These are phyloP conservation scores for Rutpela maculata DNA, from an alignment of 2,888 invertebrate genomes.

Conservation along the genomic window DNA sequence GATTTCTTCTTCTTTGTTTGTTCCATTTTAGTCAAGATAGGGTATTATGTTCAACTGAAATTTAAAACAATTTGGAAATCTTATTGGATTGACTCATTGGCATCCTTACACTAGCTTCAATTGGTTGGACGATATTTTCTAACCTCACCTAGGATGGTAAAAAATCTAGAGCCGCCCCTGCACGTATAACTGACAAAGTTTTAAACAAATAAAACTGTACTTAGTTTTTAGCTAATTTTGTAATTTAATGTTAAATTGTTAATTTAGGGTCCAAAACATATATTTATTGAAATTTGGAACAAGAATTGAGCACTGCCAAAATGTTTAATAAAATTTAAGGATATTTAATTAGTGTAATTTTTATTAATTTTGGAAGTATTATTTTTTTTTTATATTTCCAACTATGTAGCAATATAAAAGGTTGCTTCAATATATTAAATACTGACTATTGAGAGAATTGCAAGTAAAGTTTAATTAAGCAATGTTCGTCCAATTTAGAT, in stretches of 20 bases:
- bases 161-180: no score
- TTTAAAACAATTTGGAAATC: no score
- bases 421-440: not conserved
- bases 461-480: conserved; percentile 38
- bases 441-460: conserved; percentile 18
- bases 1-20: no score
- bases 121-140: no score
- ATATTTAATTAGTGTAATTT: not conserved
- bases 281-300: not conserved
- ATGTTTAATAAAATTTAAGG: not conserved
- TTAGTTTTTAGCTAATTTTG: not conserved
- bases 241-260: not conserved
- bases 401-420: conserved; percentile 24
- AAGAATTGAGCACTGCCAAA: not conserved
- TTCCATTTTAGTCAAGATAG: no score
- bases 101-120: no score
- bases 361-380: not conserved
- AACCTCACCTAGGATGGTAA: no score
- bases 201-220: not conserved
- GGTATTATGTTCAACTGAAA: no score
- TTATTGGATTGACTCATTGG: no score
- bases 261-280: conserved; percentile 1
- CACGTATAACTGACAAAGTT: no score
- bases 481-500: conserved; percentile 36
- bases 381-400: not conserved